Evolutionary conservation across 1,140 invertebrate genomes (phyloP), one percentile per base, ranked within the genome.

Genomic region (Apis cerana): DNA sequence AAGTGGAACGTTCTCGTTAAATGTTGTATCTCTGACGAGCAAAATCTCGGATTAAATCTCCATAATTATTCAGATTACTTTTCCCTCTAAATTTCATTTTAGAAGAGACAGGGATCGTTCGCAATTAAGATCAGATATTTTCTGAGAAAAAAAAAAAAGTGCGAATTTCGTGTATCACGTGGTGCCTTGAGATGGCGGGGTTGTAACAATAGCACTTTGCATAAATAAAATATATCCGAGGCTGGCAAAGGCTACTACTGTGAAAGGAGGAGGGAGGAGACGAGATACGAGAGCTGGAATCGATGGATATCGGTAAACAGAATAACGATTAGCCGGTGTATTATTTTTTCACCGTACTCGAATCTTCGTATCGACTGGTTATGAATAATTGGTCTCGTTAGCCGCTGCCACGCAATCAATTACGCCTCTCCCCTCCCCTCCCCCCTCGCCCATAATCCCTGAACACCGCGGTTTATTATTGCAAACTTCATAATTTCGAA

Each of bases 351-450:
- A 43, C 10, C 48, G 48, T 8, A 15, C 58, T 19, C 64, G 9
- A 12, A 13, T 27, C 27, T 58, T 33, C 58, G 56, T 65, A 50
- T 80, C 50, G 75, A 52, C 50, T 21, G 56, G 65, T 54, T 68
- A 71, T 76, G 71, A 82, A 82, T 81, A 85, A 82, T 67, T 50
- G 72, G 23, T 54, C 71, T 85, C 71, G 82, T 85, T 85, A 85
- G 59, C 83, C 71, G 67, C 67, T 13, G 43, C 67, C 67, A 43
- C 82, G 76, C 59, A 70, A 80, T 85, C 76, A 85, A 85, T 80
- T 80, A 68, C 50, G 17, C 54, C n/a, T 19, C 27, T 27, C 23
- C 12, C 12, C 12, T 62, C 54, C 15, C 15, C 61, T 4, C 13
- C 17, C 48, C 7, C 56, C 19, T 8, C 1, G 11, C 2, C 7